Conservation (phyloP, 2,888 invertebrate species). For the Cactoblastis cactorum region DNA sequence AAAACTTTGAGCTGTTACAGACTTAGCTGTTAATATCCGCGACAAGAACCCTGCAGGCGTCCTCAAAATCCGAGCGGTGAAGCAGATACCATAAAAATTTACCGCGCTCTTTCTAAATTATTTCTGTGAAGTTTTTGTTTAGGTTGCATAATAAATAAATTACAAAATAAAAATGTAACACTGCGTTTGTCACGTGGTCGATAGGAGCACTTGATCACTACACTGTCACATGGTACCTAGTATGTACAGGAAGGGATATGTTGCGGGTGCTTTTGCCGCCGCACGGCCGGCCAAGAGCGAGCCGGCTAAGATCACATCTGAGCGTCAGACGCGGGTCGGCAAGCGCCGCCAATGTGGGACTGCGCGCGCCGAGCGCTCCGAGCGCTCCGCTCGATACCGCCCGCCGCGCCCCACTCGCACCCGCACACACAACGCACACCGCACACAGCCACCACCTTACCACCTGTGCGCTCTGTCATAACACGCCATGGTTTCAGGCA, state of each 20-base stretch:
- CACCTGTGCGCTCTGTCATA: slow-evolving; percentile 75
- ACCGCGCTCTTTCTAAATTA: slow-evolving; percentile 2
- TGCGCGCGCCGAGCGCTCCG: slow-evolving; percentile 42
- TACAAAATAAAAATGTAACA: slow-evolving; percentile 34
- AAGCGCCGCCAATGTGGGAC: slow-evolving; percentile 53
- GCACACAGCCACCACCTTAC: slow-evolving; percentile 39
- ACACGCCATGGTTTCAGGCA: slow-evolving; percentile 51
- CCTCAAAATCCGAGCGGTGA: neutral
- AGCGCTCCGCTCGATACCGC: slow-evolving; percentile 52
- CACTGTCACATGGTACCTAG: slow-evolving; percentile 37
- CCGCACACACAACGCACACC: slow-evolving; percentile 39
- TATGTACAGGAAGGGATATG: slow-evolving; percentile 25
- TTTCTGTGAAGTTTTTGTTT: slow-evolving; percentile 10
- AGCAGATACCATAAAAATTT: slow-evolving; percentile 5
- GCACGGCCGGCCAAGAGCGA: slow-evolving; percentile 20
- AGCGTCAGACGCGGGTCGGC: slow-evolving; percentile 54
- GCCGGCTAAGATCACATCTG: slow-evolving; percentile 28
- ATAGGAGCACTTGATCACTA: slow-evolving; percentile 29
- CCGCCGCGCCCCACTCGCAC: slow-evolving; percentile 63
- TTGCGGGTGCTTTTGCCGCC: slow-evolving; percentile 15
- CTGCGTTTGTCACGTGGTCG: slow-evolving; percentile 22
- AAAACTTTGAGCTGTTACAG: slow-evolving; percentile 14
- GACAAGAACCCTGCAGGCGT: neutral
- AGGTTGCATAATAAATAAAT: slow-evolving; percentile 55
- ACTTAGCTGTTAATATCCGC: slow-evolving; percentile 10